Evolutionary conservation across 2,113 vertebrate genomes (phyloP).

Genomic region (Muntiacus reevesi): DNA sequence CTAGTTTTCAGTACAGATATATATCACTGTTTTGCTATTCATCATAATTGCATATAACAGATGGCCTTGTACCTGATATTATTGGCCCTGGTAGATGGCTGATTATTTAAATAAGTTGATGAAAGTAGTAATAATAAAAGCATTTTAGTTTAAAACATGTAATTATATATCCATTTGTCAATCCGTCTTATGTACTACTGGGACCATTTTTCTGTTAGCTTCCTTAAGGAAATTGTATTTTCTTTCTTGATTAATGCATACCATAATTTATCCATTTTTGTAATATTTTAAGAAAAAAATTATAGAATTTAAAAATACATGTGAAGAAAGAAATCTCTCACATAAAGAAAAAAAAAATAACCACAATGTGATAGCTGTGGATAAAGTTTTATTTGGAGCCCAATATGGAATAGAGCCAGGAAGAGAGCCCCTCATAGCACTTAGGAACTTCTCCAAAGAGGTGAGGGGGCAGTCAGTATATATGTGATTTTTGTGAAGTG

Average conservation of each 20-base stretch:
- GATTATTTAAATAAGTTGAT: background rate
- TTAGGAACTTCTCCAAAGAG: background rate
- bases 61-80: background rate
- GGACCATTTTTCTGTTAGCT: background rate
- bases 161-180: background rate
- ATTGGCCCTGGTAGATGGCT: background rate
- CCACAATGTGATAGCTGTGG: background rate
- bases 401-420: background rate
- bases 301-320: background rate
- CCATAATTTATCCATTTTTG: background rate
- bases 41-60: background rate
- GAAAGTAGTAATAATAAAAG: background rate
- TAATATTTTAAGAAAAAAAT: background rate
- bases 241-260: background rate
- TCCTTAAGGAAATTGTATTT: background rate
- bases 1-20: background rate
- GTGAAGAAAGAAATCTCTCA: background rate
- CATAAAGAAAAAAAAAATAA: background rate
- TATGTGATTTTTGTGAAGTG: background rate
- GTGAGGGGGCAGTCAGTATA: background rate
- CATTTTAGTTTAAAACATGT: conserved; percentile 24
- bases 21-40: background rate
- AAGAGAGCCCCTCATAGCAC: background rate
- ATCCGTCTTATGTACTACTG: background rate
- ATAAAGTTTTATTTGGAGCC: background rate